Evolutionary conservation across 2,888 invertebrate genomes (phyloP).

Genomic region (Flexamia atlantica): DNA sequence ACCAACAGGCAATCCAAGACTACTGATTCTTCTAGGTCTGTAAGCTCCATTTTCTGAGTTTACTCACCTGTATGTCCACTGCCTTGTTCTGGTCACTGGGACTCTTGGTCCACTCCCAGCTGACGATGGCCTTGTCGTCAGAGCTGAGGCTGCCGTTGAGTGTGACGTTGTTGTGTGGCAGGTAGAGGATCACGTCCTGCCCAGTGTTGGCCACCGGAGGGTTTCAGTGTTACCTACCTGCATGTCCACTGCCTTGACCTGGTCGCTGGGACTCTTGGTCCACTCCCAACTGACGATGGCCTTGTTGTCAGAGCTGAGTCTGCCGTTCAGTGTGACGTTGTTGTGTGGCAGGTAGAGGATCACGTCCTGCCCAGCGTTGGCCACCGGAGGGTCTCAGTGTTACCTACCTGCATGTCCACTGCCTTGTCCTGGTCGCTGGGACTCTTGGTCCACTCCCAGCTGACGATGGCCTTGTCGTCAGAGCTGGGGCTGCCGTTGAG

Average conservation of each 20-base stretch:
- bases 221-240: constrained; percentile 81
- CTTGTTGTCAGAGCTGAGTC: constrained; percentile 94
- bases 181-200: constrained; percentile 91
- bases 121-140: constrained; percentile 95
- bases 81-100: constrained; percentile 92
- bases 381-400: constrained; percentile 92
- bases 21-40: no score
- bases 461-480: constrained; percentile 95
- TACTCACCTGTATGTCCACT: constrained; percentile 88
- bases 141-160: constrained; percentile 94
- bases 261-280: constrained; percentile 93
- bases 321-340: constrained; percentile 91
- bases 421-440: constrained; percentile 92
- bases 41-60: no score
- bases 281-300: constrained; percentile 97
- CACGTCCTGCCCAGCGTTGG: constrained; percentile 94
- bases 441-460: constrained; percentile 98
- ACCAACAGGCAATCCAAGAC: no score
- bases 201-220: constrained; percentile 97
- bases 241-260: constrained; percentile 96
- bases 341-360: constrained; percentile 95
- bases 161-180: constrained; percentile 92
- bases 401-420: constrained; percentile 89
- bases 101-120: constrained; percentile 98
- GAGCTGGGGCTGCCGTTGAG: constrained; percentile 94